Evolutionary conservation across 2,113 vertebrate species (phyloP).

Genomic region (Oreochromis aureus): DNA sequence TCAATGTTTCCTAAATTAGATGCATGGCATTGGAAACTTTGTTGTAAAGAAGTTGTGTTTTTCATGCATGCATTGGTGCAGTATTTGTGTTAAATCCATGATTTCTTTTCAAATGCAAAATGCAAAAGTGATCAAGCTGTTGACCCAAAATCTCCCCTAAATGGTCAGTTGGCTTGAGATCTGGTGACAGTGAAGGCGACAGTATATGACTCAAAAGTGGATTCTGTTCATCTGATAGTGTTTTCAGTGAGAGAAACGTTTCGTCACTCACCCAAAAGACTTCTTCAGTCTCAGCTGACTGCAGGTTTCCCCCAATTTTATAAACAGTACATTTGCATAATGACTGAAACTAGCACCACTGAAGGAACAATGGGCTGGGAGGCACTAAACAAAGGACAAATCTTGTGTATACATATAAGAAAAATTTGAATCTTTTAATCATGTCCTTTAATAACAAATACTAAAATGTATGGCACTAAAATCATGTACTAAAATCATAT

Average conservation of each 20-base stretch:
- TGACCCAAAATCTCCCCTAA: not conserved
- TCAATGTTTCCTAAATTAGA: not conserved
- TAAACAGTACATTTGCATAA: not conserved
- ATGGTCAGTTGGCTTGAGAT: not conserved
- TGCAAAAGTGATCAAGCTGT: not conserved
- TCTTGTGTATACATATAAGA: not conserved
- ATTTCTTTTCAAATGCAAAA: not conserved
- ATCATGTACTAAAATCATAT: not conserved
- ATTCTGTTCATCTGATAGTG: not conserved
- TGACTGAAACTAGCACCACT: not conserved
- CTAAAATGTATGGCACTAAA: not conserved
- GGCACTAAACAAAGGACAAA: not conserved
- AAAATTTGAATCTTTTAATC: not conserved
- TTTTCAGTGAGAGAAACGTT: not conserved
- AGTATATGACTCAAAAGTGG: not conserved
- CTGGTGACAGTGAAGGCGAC: not conserved
- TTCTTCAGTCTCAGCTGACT: not conserved
- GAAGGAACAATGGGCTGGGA: not conserved
- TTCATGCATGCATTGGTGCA: not conserved
- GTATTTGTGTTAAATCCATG: not conserved
- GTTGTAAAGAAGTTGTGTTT: not conserved
- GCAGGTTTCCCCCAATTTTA: not conserved
- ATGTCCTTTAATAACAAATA: not conserved
- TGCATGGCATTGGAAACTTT: not conserved
- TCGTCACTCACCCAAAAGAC: not conserved